Percentiles rank a stretch among this genome's conserved stretches.
Conservation (phyloP, 2,797 vertebrate species). For the Danio kyathit region DNA sequence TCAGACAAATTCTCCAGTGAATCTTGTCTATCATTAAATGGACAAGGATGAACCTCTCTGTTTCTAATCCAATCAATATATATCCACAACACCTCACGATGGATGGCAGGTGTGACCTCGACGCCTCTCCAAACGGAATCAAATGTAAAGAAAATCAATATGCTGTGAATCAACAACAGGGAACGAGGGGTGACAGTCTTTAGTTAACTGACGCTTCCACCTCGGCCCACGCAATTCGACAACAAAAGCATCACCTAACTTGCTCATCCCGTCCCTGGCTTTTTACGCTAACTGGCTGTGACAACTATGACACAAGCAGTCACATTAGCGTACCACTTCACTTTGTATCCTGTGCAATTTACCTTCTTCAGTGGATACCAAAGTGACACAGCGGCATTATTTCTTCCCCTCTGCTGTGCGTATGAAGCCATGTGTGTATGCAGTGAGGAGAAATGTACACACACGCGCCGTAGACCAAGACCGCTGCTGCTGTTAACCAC, state of each 20-base stretch:
- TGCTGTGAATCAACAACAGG: conserved; percentile 56
- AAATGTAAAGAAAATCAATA: conserved; percentile 62
- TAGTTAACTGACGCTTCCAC: conserved; percentile 45
- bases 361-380: conserved; percentile 37
- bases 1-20: conserved; percentile 31
- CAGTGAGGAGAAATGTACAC: conserved; percentile 8
- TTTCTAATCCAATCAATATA: conserved; percentile 60
- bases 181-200: conserved; percentile 52
- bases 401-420: background rate
- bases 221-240: conserved; percentile 31
- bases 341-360: conserved; percentile 50
- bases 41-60: conserved; percentile 55
- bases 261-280: conserved; percentile 18
- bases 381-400: conserved; percentile 40
- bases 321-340: conserved; percentile 56
- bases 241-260: conserved; percentile 49
- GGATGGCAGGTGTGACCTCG: conserved; percentile 55
- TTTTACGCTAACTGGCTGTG: conserved; percentile 40
- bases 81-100: conserved; percentile 52
- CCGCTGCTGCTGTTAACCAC: background rate
- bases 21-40: conserved; percentile 51
- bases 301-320: conserved; percentile 58
- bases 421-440: conserved; percentile 18
- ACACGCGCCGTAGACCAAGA: background rate
- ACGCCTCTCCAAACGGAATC: conserved; percentile 48